Evolutionary conservation across 1,140 invertebrate species (phyloP).

Genomic region (Anastatus disparis): DNA sequence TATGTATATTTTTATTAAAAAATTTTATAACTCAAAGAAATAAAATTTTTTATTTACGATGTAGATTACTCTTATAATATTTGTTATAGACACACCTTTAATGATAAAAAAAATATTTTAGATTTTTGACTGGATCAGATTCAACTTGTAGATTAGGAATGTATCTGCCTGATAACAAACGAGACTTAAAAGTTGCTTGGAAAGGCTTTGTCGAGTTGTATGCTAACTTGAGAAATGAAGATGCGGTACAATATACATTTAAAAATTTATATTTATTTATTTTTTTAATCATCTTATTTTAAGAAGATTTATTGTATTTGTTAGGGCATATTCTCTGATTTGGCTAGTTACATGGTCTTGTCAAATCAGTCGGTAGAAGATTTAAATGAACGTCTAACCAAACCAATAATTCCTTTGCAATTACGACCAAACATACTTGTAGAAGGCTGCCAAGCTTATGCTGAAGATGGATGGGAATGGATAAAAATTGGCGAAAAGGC

Average conservation of each 20-base stretch:
- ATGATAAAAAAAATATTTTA: constrained; percentile 34
- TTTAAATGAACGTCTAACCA: constrained; percentile 57
- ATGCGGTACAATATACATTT: constrained; percentile 48
- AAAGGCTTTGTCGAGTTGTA: constrained; percentile 50
- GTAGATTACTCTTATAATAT: neutral
- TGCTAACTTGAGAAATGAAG: constrained; percentile 49
- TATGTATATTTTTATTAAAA: constrained; percentile 32
- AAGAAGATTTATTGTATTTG: no score
- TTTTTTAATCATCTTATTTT: neutral
- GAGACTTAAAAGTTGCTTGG: constrained; percentile 49
- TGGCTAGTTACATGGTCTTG: constrained; percentile 64
- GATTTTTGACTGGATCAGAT: constrained; percentile 53
- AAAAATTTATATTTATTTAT: neutral
- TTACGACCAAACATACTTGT: constrained; percentile 68
- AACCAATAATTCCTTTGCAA: constrained; percentile 53
- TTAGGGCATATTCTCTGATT: constrained; percentile 63
- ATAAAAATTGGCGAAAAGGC: constrained; percentile 61
- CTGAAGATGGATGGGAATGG: constrained; percentile 68
- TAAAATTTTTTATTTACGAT: neutral
- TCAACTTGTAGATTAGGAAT: constrained; percentile 51
- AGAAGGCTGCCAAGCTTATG: constrained; percentile 57
- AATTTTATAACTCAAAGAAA: constrained; percentile 25
- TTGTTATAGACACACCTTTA: neutral
- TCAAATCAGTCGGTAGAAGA: constrained; percentile 59
- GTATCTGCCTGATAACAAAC: constrained; percentile 10